Evolutionary conservation across 2,797 vertebrate genomes (phyloP), one percentile per base, ranked within the genome.

Genomic region (Peromyscus melanophrys): DNA sequence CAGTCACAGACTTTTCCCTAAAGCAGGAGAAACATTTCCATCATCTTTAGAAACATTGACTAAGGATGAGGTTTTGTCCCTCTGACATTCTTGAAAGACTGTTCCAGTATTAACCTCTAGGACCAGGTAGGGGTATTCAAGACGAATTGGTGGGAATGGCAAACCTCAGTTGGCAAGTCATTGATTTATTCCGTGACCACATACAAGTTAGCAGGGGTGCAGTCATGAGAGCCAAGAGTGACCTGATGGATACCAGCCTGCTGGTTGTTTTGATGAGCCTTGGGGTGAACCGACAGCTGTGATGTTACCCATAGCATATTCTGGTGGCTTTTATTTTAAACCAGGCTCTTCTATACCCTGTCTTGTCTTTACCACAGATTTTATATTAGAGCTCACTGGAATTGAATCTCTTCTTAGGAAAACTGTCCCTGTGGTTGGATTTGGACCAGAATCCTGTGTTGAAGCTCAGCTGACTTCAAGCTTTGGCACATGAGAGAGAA

Each of bases 391-490:
- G 90, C 6, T 92, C 49, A 49, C 9, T 31, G 27, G 52, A 65
- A 90, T 40, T n/a, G 0, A 37, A 49, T 75, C 10, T 77, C 25
- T 61, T 29, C 29, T 78, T 49, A 65, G 23, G 12, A 69, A 52
- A 89, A 67, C 14, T 91, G 5, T 80, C 34, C 37, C 52, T 57
- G 27, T 46, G 71, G 55, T 29, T 85, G 40, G 90, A 85, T 73
- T n/a, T 78, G 84, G 23, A 84, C 31, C 83, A 80, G 67, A 69
- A 34, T 91, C 34, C 31, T 67, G 69, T 12, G 8, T 87, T 37
- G 40, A 55, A 93, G 89, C 55, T 97, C 69, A 77, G 46, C 19
- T 90, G 59, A 94, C 69, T 82, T 13, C 52, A 85, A 87, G 23
- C 52, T 90, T 89, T 92, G 40, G 67, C 88, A 90, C 9, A 23